phyloP scores from a whole-genome alignment of 1,140 invertebrate species.

The Leptoteleia sp. region DNA sequence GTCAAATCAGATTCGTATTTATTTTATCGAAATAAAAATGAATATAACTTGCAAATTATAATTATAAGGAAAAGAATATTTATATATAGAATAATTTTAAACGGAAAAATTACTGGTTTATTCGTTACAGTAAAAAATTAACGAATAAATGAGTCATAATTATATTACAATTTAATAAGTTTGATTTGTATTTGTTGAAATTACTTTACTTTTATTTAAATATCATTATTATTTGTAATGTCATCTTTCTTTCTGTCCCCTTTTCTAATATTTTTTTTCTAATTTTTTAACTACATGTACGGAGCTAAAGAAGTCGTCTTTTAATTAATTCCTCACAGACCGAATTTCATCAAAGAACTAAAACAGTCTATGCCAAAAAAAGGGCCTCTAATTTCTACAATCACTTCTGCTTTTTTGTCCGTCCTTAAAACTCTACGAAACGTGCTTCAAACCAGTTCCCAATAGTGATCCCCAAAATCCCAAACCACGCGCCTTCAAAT shows the following conservation, averaged over 20 bases:
- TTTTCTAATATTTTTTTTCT: constrained; percentile 6
- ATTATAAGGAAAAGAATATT: no score
- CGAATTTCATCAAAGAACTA: constrained; percentile 55
- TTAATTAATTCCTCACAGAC: constrained; percentile 45
- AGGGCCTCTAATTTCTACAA: constrained; percentile 41
- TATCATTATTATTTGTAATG: no score
- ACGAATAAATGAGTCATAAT: no score
- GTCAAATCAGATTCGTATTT: no score
- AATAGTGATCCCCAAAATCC: constrained; percentile 22
- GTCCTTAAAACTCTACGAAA: constrained; percentile 20
- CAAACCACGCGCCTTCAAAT: constrained; percentile 35
- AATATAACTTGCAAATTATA: no score
- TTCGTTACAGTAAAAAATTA: no score
- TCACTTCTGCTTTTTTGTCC: constrained; percentile 3
- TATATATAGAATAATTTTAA: no score
- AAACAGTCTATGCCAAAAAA: constrained; percentile 18
- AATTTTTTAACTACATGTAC: background rate
- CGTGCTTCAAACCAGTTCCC: background rate
- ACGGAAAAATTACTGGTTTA: no score
- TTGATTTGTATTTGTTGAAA: no score
- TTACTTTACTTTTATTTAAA: no score
- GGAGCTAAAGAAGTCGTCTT: constrained; percentile 42
- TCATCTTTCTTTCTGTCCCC: background rate
- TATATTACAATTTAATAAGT: no score
- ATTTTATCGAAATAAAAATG: no score